Evolutionary conservation across 2,797 vertebrate species (phyloP).

Genomic region (Psittacula derbiana): DNA sequence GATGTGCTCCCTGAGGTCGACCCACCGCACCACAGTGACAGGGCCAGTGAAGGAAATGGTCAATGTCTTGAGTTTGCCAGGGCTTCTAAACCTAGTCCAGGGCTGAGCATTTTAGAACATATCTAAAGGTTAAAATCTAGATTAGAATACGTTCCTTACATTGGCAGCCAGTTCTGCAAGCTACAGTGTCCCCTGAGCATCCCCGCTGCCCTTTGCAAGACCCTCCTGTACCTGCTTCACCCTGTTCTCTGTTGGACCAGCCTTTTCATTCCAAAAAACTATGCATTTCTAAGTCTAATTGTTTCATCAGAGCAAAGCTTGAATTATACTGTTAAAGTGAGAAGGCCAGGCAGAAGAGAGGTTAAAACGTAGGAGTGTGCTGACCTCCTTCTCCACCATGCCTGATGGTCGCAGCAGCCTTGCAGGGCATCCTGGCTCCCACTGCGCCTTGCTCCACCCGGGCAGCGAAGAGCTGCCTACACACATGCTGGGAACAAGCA

Average conservation of each 20-base stretch:
- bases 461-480: neutral
- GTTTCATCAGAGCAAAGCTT: neutral
- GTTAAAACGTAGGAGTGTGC: neutral
- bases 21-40: too few species aligned
- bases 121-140: neutral
- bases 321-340: neutral
- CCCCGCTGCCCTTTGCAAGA: neutral
- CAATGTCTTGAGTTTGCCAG: neutral
- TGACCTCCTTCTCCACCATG: neutral
- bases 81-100: neutral
- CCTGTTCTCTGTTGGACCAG: fast-evolving
- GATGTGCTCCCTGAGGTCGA: neutral
- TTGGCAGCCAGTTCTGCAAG: neutral
- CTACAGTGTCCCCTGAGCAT: neutral
- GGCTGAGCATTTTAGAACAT: neutral
- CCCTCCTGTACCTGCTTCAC: fast-evolving
- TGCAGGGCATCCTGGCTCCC: neutral
- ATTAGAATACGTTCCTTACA: neutral
- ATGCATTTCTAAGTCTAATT: neutral
- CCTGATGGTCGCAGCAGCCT: fast-evolving
- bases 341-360: neutral
- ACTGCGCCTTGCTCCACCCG: neutral
- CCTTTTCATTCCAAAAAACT: neutral
- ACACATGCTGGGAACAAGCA: neutral
- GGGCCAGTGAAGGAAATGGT: fast-evolving